phyloP scores from a whole-genome alignment of 2,888 invertebrate genomes.

The Spilosoma lubricipeda region DNA sequence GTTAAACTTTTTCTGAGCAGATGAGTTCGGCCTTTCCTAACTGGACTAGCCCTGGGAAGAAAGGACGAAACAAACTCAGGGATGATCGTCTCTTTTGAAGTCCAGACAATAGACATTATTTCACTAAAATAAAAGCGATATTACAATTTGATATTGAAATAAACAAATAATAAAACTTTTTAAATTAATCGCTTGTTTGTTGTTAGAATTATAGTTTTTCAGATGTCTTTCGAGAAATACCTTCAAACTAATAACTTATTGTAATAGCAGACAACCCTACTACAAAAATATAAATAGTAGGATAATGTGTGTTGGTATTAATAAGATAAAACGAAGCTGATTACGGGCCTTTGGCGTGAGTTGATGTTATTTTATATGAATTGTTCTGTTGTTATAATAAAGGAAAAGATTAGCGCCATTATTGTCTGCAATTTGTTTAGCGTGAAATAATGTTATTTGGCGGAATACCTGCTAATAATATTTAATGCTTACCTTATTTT shows the following conservation, averaged over 20 bases:
- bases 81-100: no score
- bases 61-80: no score
- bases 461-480: not conserved
- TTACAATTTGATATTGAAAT: no score
- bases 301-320: slow-evolving; percentile 2
- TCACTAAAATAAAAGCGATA: no score
- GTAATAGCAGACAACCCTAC: not conserved
- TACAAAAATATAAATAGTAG: not conserved
- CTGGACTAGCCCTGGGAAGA: no score
- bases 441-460: not conserved
- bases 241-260: not conserved
- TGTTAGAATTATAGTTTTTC: not conserved
- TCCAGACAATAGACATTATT: no score
- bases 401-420: not conserved
- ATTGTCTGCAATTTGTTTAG: not conserved
- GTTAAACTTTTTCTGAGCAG: no score
- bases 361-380: slow-evolving; percentile 5
- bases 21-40: no score
- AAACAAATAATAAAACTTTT: no score
- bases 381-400: slow-evolving; percentile 16
- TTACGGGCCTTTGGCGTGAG: slow-evolving; percentile 9
- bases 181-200: no score
- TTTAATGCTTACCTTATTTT: not conserved
- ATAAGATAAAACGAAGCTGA: slow-evolving; percentile 2
- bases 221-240: not conserved